Conservation (phyloP, 2,113 vertebrate genomes). For the Proteles cristata region DNA sequence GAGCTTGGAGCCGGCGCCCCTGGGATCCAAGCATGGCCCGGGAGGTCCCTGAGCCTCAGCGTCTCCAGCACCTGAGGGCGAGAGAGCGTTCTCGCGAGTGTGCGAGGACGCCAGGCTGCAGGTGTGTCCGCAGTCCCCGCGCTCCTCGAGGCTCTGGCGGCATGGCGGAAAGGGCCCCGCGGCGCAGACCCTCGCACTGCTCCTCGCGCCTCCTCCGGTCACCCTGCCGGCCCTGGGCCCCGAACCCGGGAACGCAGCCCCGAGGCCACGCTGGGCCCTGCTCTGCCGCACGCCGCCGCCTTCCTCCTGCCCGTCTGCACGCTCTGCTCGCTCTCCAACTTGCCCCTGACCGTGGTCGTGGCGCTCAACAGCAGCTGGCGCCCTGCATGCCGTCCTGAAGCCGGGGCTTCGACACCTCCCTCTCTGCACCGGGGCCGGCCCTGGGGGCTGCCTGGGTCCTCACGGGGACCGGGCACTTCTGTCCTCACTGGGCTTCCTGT, state of each 20-base stretch:
- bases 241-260: too few species aligned
- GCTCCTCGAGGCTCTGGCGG: not conserved
- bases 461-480: not conserved
- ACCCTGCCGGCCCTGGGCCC: not conserved
- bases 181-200: accelerated
- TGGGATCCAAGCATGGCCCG: not conserved
- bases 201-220: not conserved
- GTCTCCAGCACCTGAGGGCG: not conserved
- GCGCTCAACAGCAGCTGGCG: not conserved
- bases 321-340: not conserved
- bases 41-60: not conserved
- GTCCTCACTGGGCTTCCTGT: not conserved
- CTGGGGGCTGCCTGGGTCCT: not conserved
- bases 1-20: accelerated
- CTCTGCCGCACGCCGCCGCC: accelerated
- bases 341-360: accelerated
- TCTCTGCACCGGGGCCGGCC: not conserved
- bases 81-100: not conserved
- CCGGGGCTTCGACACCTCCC: too few species aligned
- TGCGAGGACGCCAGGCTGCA: not conserved
- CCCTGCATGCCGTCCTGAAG: not conserved
- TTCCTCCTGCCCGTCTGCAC: accelerated
- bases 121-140: too few species aligned
- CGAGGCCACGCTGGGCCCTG: not conserved
- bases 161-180: accelerated